Conservation (phyloP, 1,140 invertebrate genomes). For the Drosophila bocki region DNA sequence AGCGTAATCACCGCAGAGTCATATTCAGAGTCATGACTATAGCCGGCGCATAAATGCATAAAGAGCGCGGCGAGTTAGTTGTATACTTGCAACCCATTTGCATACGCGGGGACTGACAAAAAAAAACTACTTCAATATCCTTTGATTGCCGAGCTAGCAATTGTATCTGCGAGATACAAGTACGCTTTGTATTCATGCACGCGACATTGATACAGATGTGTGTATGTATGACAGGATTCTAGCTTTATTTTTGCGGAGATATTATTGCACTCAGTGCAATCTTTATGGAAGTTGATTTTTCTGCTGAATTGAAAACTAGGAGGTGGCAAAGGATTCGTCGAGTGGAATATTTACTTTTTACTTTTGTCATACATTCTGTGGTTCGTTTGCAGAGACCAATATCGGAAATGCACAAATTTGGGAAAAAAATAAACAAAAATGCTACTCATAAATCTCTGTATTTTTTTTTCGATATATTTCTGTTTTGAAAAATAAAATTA, state of each 20-base stretch:
- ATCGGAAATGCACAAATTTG: neutral
- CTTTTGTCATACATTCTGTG: neutral
- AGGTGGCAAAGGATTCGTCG: neutral
- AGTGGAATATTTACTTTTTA: too few relatives aligned
- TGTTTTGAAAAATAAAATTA: too few relatives aligned
- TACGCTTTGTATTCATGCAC: conserved; percentile 57
- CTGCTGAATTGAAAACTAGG: neutral
- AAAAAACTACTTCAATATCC: conserved; percentile 29
- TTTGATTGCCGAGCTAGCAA: conserved; percentile 22
- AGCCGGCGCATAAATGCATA: conserved; percentile 68
- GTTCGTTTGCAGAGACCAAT: neutral
- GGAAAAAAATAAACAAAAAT: neutral
- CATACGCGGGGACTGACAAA: conserved; percentile 45
- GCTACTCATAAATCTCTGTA: too few relatives aligned
- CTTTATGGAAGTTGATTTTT: neutral
- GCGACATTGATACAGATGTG: conserved; percentile 18
- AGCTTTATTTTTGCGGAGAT: neutral
- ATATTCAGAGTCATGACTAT: conserved; percentile 23
- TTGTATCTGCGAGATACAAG: conserved; percentile 25
- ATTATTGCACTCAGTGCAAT: conserved; percentile 4
- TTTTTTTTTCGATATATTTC: too few relatives aligned
- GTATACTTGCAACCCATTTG: conserved; percentile 66
- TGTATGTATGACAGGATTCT: conserved; percentile 1
- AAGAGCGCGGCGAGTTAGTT: conserved; percentile 50
- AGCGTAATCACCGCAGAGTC: conserved; percentile 22